Percentiles rank a stretch among this genome's conserved stretches.
These are phyloP conservation scores for Halichoeres trimaculatus DNA, from an alignment of 2,113 vertebrate genomes.

Conservation along the genomic window DNA sequence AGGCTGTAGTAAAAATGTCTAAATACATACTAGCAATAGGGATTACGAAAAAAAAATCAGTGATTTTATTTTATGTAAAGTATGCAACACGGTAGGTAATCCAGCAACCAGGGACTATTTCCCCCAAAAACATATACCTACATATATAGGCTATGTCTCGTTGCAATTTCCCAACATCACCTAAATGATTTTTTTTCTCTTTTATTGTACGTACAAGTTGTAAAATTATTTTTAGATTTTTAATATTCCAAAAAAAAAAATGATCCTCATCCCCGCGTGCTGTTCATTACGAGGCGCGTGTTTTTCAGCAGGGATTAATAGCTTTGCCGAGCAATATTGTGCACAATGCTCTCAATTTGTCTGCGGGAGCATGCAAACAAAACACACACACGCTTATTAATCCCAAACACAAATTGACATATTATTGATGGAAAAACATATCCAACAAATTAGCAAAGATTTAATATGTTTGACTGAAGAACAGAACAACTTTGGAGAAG, in stretches of 20 bases:
- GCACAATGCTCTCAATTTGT: slow-evolving; percentile 66
- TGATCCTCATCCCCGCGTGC: slow-evolving; percentile 2
- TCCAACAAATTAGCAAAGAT: slow-evolving; percentile 1
- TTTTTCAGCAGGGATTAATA: slow-evolving; percentile 66
- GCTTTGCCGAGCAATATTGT: slow-evolving; percentile 64
- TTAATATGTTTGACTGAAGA: background rate
- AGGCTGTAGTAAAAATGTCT: too few species aligned
- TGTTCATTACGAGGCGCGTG: slow-evolving; percentile 25
- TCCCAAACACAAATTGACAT: slow-evolving; percentile 59
- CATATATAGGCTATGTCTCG: too few species aligned
- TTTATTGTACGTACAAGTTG: background rate
- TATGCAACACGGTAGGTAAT: too few species aligned
- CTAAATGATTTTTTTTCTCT: too few species aligned
- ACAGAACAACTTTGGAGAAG: background rate
- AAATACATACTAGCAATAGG: too few species aligned
- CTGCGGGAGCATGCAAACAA: slow-evolving; percentile 60
- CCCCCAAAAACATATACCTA: too few species aligned
- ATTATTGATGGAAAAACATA: slow-evolving; percentile 17
- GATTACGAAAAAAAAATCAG: too few species aligned
- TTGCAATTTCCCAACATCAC: too few species aligned
- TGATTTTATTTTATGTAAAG: too few species aligned
- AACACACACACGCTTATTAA: slow-evolving; percentile 63
- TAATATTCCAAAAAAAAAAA: background rate
- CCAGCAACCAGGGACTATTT: too few species aligned
- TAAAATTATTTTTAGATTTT: background rate